These are phyloP conservation scores for Holacanthella duospinosa DNA, from an alignment of 2,888 invertebrate genomes.

Conservation along the genomic window DNA sequence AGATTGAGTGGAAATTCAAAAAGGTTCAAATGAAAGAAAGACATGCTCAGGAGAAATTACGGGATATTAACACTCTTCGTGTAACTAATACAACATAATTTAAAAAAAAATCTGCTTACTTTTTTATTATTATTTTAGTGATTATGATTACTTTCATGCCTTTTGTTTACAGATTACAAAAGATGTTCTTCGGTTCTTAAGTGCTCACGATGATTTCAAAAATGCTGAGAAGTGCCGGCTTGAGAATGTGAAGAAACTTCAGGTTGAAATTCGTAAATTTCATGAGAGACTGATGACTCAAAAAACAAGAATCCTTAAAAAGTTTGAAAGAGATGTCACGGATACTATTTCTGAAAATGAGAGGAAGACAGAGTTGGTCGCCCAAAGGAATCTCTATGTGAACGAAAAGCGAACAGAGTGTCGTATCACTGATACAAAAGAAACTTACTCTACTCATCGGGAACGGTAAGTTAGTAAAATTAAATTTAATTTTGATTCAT, in stretches of 20 bases:
- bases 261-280: background rate
- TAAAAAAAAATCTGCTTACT: background rate
- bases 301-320: background rate
- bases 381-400: background rate
- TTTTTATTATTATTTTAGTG: constrained; percentile 7
- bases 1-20: constrained; percentile 31
- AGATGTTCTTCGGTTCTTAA: constrained; percentile 25
- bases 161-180: constrained; percentile 26
- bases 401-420: background rate
- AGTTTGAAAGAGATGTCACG: background rate
- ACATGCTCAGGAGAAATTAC: constrained; percentile 23
- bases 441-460: background rate
- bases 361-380: background rate
- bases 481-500: background rate
- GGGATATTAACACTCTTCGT: constrained; percentile 27
- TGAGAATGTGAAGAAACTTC: constrained; percentile 18
- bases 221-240: constrained; percentile 26
- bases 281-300: background rate
- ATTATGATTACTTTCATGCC: too few relatives aligned
- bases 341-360: background rate
- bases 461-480: background rate
- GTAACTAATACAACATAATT: constrained; percentile 12
- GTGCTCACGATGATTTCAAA: constrained; percentile 22
- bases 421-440: background rate
- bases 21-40: constrained; percentile 21